Evolutionary conservation across 2,113 vertebrate genomes (phyloP), one percentile per base, ranked within the genome.

Genomic region (Bettongia penicillata): DNA sequence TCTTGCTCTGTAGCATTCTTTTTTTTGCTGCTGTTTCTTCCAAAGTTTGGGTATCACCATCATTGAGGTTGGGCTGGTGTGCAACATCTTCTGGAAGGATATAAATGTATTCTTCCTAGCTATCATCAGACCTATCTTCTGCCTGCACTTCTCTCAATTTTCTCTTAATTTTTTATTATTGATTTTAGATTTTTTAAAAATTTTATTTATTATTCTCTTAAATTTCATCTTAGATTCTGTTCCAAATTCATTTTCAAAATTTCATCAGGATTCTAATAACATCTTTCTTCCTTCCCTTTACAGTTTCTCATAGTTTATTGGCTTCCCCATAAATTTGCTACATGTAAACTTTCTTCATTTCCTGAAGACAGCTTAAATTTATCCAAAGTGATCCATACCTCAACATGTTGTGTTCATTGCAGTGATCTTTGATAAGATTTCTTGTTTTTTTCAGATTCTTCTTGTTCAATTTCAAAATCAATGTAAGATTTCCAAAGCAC

Each of bases 401-500:
- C 99, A 93, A 99, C 99, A 0, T 99, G 99, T 61, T 99, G 99
- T 0, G 99, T 99, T 89, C 99, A 98, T 97, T 99, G 99, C 89
- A 99, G 99, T 92, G 99, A 95, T 22, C 99, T 98, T 93, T 99
- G 99, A 97, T 99, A 99, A 99, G 99, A 50, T 98, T 99, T 84
- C 99, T 99, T n/a, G 99, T 99, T 96, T 99, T 99, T 99, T 49
- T 99, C 99, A 48, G 99, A 99, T 97, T 99, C 99, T 93, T 99
- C 99, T 96, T 99, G 99, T 98, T 99, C 99, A 8, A 99, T 99
- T 98, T 99, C 99, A 98, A 99, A 99, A 98, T 99, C 99, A 94
- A 99, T 99, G 93, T 99, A 99, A 50, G 99, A 99, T 97, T 99
- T 99, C 99, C 99, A 99, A 94, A 99, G 99, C 90, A 99, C 99